These are phyloP conservation scores for Dysmachus trigonus DNA, from an alignment of 2,888 invertebrate genomes.

Conservation along the genomic window DNA sequence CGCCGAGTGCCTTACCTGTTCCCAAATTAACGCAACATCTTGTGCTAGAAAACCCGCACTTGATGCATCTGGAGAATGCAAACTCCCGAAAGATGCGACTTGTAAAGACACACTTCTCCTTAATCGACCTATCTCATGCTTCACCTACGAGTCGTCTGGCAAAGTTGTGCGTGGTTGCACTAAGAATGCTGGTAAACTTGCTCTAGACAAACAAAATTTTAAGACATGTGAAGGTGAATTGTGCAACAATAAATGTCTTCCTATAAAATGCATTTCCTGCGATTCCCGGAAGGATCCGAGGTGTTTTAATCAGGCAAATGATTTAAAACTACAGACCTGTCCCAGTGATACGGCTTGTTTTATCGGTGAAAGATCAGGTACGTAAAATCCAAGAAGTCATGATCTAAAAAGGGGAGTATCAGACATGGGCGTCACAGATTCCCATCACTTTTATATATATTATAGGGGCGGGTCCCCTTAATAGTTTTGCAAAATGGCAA, in stretches of 20 bases:
- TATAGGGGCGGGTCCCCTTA: too few relatives aligned
- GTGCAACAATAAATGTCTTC: conserved; percentile 56
- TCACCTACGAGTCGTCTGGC: conserved; percentile 53
- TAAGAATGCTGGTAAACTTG: conserved; percentile 56
- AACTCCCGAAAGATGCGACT: not conserved
- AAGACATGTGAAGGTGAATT: conserved; percentile 52
- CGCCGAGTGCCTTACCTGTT: not conserved
- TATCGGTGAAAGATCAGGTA: not conserved
- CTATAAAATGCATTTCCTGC: conserved; percentile 54
- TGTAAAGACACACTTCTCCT: not conserved
- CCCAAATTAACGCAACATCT: not conserved
- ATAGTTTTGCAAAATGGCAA: too few relatives aligned
- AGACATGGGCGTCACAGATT: too few relatives aligned
- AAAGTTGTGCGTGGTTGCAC: conserved; percentile 57
- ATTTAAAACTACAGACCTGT: conserved; percentile 43
- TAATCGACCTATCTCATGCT: conserved; percentile 52
- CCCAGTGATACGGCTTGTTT: not conserved
- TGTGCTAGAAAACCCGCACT: not conserved
- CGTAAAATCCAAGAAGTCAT: conserved; percentile 44
- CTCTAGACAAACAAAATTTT: conserved; percentile 49
- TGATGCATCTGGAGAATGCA: not conserved
- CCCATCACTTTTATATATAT: too few relatives aligned
- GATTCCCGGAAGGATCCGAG: conserved; percentile 53
- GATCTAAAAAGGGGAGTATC: too few relatives aligned
- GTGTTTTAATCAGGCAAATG: conserved; percentile 54